Evolutionary conservation across 2,797 vertebrate species (phyloP), one percentile per base, ranked within the genome.

Genomic region (Thunnus albacares): DNA sequence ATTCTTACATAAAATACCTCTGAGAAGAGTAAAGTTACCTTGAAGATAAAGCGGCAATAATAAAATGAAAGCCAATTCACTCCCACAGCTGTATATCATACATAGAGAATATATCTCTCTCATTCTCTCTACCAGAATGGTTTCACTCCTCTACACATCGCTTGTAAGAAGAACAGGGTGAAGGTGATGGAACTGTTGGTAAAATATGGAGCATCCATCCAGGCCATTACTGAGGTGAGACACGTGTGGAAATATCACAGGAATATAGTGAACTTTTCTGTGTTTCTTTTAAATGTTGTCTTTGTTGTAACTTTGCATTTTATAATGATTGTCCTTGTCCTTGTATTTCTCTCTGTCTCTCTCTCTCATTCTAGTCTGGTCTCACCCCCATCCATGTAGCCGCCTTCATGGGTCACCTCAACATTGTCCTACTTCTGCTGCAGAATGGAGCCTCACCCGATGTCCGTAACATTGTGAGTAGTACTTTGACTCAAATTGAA

Each of bases 331-430:
- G 8, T 12, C 13, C 26, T 65, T 77, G 17, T 45, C 71, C 0
- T 57, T 41, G 1, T 18, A 26, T 30, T 14, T 77, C 8, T 55
- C 11, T 62, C 2, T 18, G 3, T 52, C 91, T 74, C 13, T 56
- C 20, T 71, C 38, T 20, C 2, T 53, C 17, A 30, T 43, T 75
- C 22, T 93, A 99, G 98, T 99, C 98, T 87, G 98, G 98, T 88
- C 96, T 99, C 94, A 99, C 98, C 75, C 98, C 98, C 88, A 98
- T 98, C 95, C 98, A 99, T 3, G 98, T 99, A 88, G 93, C 97
- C 84, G 98, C 98, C 77, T 99, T 99, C 95, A 99, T 99, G 98
- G 98, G 98, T 86, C 98, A 99, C 96, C 97, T 99, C 95, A 99
- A 98, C 96, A 99, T 99, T 82, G 98, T 99, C 86, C 96, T 99